Conservation (phyloP, 1,140 invertebrate species). For the Atta colombica region DNA sequence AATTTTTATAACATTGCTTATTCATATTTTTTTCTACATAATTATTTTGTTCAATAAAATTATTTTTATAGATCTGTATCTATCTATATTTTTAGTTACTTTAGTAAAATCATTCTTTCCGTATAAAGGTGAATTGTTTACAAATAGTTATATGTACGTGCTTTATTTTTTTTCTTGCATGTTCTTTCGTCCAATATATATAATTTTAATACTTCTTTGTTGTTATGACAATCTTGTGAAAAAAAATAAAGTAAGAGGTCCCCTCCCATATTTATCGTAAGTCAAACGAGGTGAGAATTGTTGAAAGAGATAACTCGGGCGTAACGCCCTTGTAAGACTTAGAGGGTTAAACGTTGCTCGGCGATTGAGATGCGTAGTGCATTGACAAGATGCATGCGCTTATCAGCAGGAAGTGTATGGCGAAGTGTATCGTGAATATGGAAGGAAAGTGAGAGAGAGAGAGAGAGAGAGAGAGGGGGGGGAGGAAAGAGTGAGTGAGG, state of each 20-base stretch:
- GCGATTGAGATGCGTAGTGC: neutral
- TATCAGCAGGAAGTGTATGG: slow-evolving; percentile 62
- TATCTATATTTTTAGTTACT: too few species aligned
- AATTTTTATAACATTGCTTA: too few species aligned
- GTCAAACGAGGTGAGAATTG: neutral
- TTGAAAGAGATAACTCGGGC: slow-evolving; percentile 17
- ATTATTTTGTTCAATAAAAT: too few species aligned
- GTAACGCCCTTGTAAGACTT: slow-evolving; percentile 33
- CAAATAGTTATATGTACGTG: neutral
- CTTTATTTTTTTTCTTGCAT: neutral
- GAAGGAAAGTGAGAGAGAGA: too few species aligned
- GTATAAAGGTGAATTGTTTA: neutral
- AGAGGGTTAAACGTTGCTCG: slow-evolving; percentile 44
- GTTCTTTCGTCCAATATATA: neutral
- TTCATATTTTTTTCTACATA: too few species aligned
- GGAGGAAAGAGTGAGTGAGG: neutral
- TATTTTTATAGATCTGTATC: too few species aligned
- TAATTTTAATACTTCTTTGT: neutral
- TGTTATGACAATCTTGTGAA: neutral
- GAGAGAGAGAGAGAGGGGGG: too few species aligned
- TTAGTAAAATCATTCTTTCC: too few species aligned
- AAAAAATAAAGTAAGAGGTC: neutral
- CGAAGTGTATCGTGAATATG: slow-evolving; percentile 52
- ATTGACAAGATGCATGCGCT: slow-evolving; percentile 30
- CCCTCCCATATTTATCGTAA: slow-evolving; percentile 4